A percentile compares a stretch with the other conserved stretches of the same genome.
phyloP scores from a whole-genome alignment of 2,888 invertebrate species.

The Parasteatoda lunata region DNA sequence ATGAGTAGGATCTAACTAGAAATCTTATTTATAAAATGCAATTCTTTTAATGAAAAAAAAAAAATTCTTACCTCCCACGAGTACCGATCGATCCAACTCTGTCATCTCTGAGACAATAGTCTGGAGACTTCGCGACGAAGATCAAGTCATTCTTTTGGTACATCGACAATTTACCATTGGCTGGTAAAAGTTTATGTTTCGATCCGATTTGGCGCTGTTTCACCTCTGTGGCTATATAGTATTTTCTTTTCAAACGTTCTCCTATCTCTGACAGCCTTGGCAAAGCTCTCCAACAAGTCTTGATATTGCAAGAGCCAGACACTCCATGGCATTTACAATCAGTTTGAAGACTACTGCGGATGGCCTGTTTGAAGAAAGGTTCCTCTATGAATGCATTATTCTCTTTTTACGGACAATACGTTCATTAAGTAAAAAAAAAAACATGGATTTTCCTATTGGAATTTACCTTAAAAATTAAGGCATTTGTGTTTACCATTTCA shows the following conservation, averaged over 20 bases:
- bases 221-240: constrained; percentile 78
- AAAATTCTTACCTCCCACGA: constrained; percentile 79
- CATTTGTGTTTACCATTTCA: no score
- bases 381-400: no score
- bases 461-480: no score
- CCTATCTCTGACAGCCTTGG: constrained; percentile 93
- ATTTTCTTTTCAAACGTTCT: constrained; percentile 85
- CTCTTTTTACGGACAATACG: no score
- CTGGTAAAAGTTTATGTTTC: constrained; percentile 74
- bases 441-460: no score
- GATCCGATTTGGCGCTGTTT: constrained; percentile 62
- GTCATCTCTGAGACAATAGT: constrained; percentile 85
- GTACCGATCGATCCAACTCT: constrained; percentile 90
- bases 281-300: constrained; percentile 98
- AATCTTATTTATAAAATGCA: no score
- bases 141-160: constrained; percentile 77
- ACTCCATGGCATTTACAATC: constrained; percentile 99
- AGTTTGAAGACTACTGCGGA: constrained; percentile 91
- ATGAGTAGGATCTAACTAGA: no score
- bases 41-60: no score
- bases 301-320: constrained; percentile 97
- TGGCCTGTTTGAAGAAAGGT: constrained; percentile 82
- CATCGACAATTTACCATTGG: constrained; percentile 73
- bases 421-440: no score
- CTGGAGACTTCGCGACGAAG: constrained; percentile 86